These are phyloP conservation scores for Exocentrus adspersus DNA, from an alignment of 2,888 invertebrate species.

Conservation along the genomic window DNA sequence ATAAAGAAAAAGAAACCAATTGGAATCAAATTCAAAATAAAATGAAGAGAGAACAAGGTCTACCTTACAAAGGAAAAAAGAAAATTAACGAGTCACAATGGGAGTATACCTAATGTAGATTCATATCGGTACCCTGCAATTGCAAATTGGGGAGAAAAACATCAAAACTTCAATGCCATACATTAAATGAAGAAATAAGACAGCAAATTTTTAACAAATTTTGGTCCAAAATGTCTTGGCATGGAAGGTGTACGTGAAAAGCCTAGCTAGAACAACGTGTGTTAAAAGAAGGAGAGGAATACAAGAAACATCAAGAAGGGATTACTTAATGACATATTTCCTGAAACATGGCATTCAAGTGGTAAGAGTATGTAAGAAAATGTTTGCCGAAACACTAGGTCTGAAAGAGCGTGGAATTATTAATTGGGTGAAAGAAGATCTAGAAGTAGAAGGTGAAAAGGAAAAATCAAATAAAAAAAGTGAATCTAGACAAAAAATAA, in stretches of 20 bases:
- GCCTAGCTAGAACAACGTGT: background rate
- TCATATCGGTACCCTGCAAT: slow-evolving; percentile 14
- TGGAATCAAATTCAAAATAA: background rate
- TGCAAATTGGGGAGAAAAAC: background rate
- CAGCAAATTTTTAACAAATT: slow-evolving; percentile 21
- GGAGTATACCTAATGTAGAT: slow-evolving; percentile 6
- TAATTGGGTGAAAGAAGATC: slow-evolving; percentile 4
- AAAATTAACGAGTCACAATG: background rate
- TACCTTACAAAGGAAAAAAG: slow-evolving; percentile 11
- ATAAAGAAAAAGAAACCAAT: background rate
- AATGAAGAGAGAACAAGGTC: slow-evolving; percentile 13
- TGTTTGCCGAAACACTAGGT: slow-evolving; percentile 5
- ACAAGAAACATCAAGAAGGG: slow-evolving; percentile 14
- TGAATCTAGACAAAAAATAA: background rate
- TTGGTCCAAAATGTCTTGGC: slow-evolving; percentile 19
- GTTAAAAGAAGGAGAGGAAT: slow-evolving; percentile 15
- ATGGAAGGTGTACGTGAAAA: slow-evolving; percentile 10
- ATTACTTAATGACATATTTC: background rate
- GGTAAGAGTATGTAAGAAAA: background rate
- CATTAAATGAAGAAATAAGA: slow-evolving; percentile 10
- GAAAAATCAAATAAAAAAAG: slow-evolving; percentile 1
- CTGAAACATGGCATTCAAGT: background rate
- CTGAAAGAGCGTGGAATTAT: slow-evolving; percentile 3
- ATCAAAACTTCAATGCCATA: slow-evolving; percentile 2
- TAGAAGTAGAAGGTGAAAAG: background rate